Conservation (phyloP, 2,888 invertebrate genomes). For the Cremastinae sp. region DNA sequence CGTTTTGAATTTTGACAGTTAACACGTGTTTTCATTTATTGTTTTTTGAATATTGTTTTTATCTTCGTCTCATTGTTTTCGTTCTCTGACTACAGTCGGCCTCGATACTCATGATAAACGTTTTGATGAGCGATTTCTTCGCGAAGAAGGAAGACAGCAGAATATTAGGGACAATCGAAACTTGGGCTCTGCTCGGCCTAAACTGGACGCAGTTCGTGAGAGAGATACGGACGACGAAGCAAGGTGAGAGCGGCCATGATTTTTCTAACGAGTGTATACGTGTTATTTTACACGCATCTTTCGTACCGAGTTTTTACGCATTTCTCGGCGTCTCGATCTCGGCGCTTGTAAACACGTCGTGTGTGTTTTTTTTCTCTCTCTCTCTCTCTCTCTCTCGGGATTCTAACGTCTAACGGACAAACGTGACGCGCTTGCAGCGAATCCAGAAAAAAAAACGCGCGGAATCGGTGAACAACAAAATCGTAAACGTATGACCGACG, state of each 20-base stretch:
- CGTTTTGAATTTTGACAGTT: no score
- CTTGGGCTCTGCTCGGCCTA: conserved; percentile 73
- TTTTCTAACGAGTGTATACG: not conserved
- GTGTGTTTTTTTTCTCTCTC: not conserved
- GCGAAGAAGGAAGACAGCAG: conserved; percentile 67
- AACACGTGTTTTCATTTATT: no score
- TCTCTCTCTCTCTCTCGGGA: conserved; percentile 2
- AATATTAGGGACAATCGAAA: conserved; percentile 69
- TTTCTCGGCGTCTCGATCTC: conserved; percentile 1
- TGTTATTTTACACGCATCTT: not conserved
- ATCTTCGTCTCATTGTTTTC: no score
- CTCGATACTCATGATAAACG: conserved; percentile 76
- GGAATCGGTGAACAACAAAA: no score
- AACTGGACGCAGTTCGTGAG: conserved; percentile 74
- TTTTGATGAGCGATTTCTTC: conserved; percentile 74
- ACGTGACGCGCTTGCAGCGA: no score
- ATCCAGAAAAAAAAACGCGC: no score
- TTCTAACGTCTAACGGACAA: no score
- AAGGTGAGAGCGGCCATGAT: conserved; percentile 64
- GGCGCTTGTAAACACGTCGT: no score
- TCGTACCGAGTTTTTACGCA: not conserved
- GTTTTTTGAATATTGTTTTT: no score
- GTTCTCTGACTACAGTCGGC: conserved; percentile 67
- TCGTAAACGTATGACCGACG: no score
- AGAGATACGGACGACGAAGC: conserved; percentile 65